Evolutionary conservation across 2,113 vertebrate genomes (phyloP), one percentile per base, ranked within the genome.

Genomic region (Cochlearius cochlearius): DNA sequence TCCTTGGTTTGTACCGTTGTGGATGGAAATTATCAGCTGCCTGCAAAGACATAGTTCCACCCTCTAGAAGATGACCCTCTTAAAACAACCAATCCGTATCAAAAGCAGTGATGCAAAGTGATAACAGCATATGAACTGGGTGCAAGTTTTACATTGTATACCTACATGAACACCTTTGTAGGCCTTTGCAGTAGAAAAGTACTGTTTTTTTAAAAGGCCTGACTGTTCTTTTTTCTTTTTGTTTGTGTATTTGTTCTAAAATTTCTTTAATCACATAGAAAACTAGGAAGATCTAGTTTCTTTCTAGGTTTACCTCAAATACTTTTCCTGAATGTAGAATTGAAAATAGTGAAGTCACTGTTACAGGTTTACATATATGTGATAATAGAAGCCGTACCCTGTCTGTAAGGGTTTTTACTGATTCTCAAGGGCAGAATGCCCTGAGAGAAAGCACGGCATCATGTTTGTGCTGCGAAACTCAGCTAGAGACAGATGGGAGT

Each of bases 91-190:
- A 20, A 14, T n/a, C 3, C 21, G 17, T 67, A 21, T 45, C 18
- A 55, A 77, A 68, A 59, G 43, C 76, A 52, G 36, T 27, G 59
- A 47, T 13, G 5, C 77, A 30, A 82, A 45, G 22, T 43, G 43
- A 5, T 58, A 82, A 43, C 14, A 69, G 21, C 12, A 7, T 49
- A 26, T 21, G 30, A 82, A 43, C 23, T 10, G 11, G n/a, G 23
- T 43, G 64, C 43, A 30, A 22, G 3, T 60, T 90, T 83, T 56
- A 21, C 6, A 3, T 50, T 39, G 4, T 12, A 47, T 72, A 43
- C 39, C 17, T 43, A 5, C 0, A 0, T 36, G 15, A 38, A 50
- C 4, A 2, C 60, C 78, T 94, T 79, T 27, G 12, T 36, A 49
- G 49, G 22, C 13, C n/a, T 91, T 77, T 87, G n/a, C 32, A n/a